phyloP scores from a whole-genome alignment of 2,797 vertebrate species.

The Schizothorax lantsangensis region DNA sequence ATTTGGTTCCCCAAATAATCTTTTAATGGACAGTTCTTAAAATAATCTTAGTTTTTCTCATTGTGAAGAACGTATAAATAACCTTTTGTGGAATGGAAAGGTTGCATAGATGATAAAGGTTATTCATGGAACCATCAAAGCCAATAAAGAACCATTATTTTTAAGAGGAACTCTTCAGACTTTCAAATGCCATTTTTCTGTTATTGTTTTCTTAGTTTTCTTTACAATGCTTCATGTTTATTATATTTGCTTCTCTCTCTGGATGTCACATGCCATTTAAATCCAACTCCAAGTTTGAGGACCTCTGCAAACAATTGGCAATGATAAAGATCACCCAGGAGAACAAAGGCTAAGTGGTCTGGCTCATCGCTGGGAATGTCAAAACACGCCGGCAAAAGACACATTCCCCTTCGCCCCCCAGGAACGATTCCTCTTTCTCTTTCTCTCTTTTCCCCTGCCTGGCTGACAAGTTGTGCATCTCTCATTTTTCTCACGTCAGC shows the following conservation, averaged over 20 bases:
- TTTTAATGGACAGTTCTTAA: not conserved
- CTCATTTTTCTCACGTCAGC: not conserved
- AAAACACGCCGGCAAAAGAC: constrained; percentile 56
- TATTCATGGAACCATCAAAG: not conserved
- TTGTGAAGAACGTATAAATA: not conserved
- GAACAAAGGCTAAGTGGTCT: constrained; percentile 52
- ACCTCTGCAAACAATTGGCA: constrained; percentile 51
- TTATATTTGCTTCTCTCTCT: constrained; percentile 40
- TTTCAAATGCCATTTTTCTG: not conserved
- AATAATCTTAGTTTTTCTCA: not conserved
- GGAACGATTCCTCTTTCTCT: constrained; percentile 6
- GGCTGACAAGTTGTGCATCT: constrained; percentile 1
- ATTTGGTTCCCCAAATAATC: not conserved
- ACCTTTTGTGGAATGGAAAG: not conserved
- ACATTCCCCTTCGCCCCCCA: not conserved
- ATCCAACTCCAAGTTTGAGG: constrained; percentile 33
- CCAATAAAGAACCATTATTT: not conserved
- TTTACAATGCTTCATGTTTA: constrained; percentile 50
- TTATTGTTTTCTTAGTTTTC: not conserved
- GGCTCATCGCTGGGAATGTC: constrained; percentile 51
- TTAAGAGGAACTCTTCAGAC: not conserved
- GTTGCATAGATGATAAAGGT: not conserved
- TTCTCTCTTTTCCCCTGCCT: constrained; percentile 9
- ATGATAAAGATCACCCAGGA: constrained; percentile 48
- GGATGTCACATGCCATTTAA: constrained; percentile 22